Conservation (phyloP, 2,888 invertebrate genomes). For the Melinopterus prodromus region DNA sequence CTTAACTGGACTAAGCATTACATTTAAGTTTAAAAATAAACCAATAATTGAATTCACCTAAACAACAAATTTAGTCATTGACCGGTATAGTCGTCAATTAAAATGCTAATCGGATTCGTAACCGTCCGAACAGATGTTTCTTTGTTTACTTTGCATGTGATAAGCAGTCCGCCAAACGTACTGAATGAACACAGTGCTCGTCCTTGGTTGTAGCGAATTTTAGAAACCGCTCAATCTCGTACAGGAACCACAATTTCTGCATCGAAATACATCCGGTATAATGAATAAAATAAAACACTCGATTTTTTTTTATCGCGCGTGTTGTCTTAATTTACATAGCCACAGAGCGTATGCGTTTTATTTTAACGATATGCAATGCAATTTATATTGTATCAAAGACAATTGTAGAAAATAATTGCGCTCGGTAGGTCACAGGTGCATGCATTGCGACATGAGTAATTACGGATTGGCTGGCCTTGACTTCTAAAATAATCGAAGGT, state of each 20-base stretch:
- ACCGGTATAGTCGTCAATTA: not conserved
- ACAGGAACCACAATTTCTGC: not conserved
- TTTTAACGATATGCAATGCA: not conserved
- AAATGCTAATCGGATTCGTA: not conserved
- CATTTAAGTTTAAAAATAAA: not conserved
- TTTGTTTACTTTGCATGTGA: slow-evolving; percentile 4
- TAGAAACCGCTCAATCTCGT: not conserved
- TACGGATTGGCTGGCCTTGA: slow-evolving; percentile 19
- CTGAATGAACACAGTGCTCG: not conserved
- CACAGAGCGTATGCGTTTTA: not conserved
- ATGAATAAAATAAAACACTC: not conserved
- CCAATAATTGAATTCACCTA: not conserved
- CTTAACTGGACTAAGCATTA: not conserved
- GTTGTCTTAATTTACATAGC: not conserved
- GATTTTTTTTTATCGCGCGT: not conserved
- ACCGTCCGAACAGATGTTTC: not conserved
- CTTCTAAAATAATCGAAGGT: slow-evolving; percentile 20
- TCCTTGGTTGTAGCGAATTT: not conserved
- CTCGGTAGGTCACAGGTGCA: slow-evolving; percentile 15
- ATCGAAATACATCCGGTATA: not conserved
- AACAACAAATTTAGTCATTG: not conserved
- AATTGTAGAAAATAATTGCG: not conserved
- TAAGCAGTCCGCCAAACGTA: not conserved
- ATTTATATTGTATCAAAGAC: not conserved
- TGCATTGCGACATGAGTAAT: slow-evolving; percentile 19